Evolutionary conservation across 2,888 invertebrate genomes (phyloP), one percentile per base, ranked within the genome.

Genomic region (Mythimna lalbum): DNA sequence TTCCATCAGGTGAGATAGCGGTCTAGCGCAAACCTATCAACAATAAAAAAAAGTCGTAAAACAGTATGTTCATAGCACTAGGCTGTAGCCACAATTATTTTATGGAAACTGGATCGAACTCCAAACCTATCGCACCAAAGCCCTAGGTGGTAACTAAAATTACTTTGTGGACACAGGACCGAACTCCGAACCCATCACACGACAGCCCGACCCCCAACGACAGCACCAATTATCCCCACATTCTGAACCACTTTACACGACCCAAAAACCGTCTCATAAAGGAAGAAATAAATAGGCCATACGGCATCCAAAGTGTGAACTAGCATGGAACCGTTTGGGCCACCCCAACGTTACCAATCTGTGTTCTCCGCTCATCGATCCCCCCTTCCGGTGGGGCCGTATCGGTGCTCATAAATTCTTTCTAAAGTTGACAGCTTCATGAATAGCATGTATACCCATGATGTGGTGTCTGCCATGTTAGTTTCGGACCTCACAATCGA

Each of bases 321-420:
- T 23, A 27, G 9, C 31, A 39, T 55, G 47, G 33, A 21, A n/a
- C 50, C 39, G 64, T 14, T 43, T 43, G 75, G 64, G 14, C 63
- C 82, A 84, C 87, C 88, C 87, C 76, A 85, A 77, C 27, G 31
- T 27, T 50, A 85, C 84, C 85, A 87, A 87, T 88, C 83, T 90
- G 39, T 50, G 53, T 31, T 75, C 81, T 82, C 78, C 81, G 82
- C 80, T 82, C 78, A 73, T 88, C 85, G 87, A 89, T 88, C 85
- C 85, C 77, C 78, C 84, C 73, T 89, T 95, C 95, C 95, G 93
- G 92, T 92, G 93, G 92, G 93, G 87, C 86, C 73, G 89, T 91
- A 89, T 88, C 81, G 82, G 76, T 81, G 90, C 92, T 91, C 95
- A 95, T 96, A 96, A 95, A 95, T 96, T 96, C 95, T 96, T 95